A percentile compares a stretch with the other conserved stretches of the same genome.
These are phyloP conservation scores for Saiga tatarica DNA, from an alignment of 2,113 vertebrate species.

Conservation along the genomic window DNA sequence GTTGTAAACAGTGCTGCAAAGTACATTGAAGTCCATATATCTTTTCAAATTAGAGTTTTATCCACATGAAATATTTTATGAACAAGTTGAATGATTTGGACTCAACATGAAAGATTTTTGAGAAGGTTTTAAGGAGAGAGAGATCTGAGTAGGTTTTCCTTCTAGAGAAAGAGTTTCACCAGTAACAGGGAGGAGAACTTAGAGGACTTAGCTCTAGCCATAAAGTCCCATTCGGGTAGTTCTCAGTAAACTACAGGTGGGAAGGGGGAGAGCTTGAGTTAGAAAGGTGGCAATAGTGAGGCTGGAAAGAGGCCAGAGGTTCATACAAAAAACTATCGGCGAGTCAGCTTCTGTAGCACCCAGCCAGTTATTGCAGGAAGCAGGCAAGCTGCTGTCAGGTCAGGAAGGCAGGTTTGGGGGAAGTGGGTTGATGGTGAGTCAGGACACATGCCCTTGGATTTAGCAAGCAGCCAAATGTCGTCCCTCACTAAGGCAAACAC, in stretches of 20 bases:
- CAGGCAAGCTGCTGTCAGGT: not conserved
- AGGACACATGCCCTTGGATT: fast-evolving
- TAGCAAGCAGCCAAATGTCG: not conserved
- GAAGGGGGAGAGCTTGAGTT: not conserved
- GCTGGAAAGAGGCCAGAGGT: not conserved
- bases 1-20: not conserved
- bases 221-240: no score
- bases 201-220: not conserved
- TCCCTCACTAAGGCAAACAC: not conserved
- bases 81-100: not conserved
- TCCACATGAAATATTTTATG: not conserved
- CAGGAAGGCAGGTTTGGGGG: not conserved
- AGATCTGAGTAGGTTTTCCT: not conserved
- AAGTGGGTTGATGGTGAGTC: not conserved
- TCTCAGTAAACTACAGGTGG: not conserved
- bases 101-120: not conserved
- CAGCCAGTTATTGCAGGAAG: fast-evolving
- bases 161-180: not conserved
- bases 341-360: not conserved
- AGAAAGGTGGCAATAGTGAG: not conserved
- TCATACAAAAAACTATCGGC: fast-evolving
- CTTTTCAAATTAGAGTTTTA: not conserved
- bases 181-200: not conserved
- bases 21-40: not conserved
- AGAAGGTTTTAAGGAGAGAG: not conserved